phyloP scores from a whole-genome alignment of 2,888 invertebrate species.

The Phaedon cochleariae region DNA sequence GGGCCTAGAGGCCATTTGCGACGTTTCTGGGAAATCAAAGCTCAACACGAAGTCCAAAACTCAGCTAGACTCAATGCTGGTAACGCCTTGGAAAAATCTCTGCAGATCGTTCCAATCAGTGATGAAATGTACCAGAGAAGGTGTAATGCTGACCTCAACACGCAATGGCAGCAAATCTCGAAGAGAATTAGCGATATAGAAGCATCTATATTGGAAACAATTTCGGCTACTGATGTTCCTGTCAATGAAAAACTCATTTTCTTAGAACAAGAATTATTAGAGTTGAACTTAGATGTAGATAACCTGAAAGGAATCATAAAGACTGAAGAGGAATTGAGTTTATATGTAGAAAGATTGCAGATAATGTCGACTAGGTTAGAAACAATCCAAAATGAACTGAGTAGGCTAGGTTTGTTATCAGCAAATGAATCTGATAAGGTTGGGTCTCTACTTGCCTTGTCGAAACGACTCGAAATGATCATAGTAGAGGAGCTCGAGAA shows the following conservation, averaged over 20 bases:
- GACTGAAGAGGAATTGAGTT: slow-evolving; percentile 81
- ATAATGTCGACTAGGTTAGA: slow-evolving; percentile 79
- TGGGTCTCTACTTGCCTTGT: slow-evolving; percentile 73
- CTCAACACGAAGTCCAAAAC: slow-evolving; percentile 85
- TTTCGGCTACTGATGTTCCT: slow-evolving; percentile 78
- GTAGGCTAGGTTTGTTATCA: slow-evolving; percentile 77
- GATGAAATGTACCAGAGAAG: slow-evolving; percentile 85
- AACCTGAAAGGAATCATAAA: slow-evolving; percentile 81
- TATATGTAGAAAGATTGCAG: slow-evolving; percentile 83
- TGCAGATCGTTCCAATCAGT: slow-evolving; percentile 81
- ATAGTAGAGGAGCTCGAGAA: slow-evolving; percentile 82
- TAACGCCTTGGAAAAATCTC: slow-evolving; percentile 77
- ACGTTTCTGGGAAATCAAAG: slow-evolving; percentile 89
- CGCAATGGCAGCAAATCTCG: slow-evolving; percentile 76
- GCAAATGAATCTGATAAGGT: slow-evolving; percentile 81
- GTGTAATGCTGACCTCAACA: slow-evolving; percentile 79
- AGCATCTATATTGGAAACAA: slow-evolving; percentile 72
- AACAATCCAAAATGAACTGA: slow-evolving; percentile 81
- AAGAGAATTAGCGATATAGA: slow-evolving; percentile 73
- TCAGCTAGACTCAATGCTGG: slow-evolving; percentile 78
- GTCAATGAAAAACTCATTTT: slow-evolving; percentile 78
- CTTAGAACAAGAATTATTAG: slow-evolving; percentile 79
- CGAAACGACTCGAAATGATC: slow-evolving; percentile 75
- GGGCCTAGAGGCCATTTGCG: slow-evolving; percentile 76
- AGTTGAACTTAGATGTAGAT: slow-evolving; percentile 75